A percentile compares a stretch with the other conserved stretches of the same genome.
phyloP scores from a whole-genome alignment of 2,797 vertebrate species.

The Urosaurus nigricauda region DNA sequence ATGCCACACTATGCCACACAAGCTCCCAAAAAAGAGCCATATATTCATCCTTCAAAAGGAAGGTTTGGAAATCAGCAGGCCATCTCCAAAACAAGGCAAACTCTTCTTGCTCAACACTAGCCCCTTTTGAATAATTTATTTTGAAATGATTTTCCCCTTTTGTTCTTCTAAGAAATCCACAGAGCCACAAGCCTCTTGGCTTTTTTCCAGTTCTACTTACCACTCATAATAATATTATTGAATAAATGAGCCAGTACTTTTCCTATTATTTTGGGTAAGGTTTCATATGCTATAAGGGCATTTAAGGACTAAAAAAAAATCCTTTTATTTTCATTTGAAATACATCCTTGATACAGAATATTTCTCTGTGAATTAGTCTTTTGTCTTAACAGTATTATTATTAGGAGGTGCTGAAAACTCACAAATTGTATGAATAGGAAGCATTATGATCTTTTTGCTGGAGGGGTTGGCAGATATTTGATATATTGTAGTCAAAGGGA shows the following conservation, averaged over 20 bases:
- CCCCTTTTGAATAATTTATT: constrained; percentile 27
- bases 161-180: background rate
- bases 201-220: constrained; percentile 44
- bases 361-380: constrained; percentile 23
- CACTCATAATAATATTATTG: constrained; percentile 54
- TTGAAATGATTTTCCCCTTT: constrained; percentile 45
- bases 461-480: constrained; percentile 26
- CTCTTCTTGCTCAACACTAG: constrained; percentile 11
- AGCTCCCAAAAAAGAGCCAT: constrained; percentile 47
- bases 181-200: background rate
- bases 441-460: constrained; percentile 34
- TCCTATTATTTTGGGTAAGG: constrained; percentile 38
- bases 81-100: constrained; percentile 31
- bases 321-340: constrained; percentile 62
- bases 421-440: constrained; percentile 34
- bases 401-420: constrained; percentile 48
- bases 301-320: constrained; percentile 61
- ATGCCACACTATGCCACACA: no score
- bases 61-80: constrained; percentile 50
- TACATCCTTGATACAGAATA: constrained; percentile 53
- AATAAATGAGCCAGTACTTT: constrained; percentile 45
- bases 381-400: constrained; percentile 28
- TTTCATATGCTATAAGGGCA: constrained; percentile 31
- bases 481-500: constrained; percentile 15
- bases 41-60: constrained; percentile 58